phyloP scores from a whole-genome alignment of 2,888 invertebrate genomes.

The Thecocarcelia acutangulata region DNA sequence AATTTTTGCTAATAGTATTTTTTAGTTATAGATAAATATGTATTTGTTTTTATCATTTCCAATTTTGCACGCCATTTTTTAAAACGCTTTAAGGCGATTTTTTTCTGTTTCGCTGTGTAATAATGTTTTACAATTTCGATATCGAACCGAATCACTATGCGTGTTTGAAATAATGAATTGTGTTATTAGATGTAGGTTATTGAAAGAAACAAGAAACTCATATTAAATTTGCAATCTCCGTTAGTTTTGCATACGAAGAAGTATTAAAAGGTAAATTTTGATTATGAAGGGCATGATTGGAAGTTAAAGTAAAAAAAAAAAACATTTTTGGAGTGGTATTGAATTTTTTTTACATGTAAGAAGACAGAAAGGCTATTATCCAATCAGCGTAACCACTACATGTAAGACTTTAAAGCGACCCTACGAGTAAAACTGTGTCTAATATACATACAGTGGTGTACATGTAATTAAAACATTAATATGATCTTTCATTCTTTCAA shows the following conservation, averaged over 20 bases:
- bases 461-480: too few species aligned
- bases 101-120: not conserved
- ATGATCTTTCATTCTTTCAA: too few species aligned
- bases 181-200: not conserved
- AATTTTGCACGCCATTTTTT: conserved; percentile 19
- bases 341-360: too few species aligned
- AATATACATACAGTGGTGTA: too few species aligned
- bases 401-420: too few species aligned
- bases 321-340: too few species aligned
- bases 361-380: too few species aligned
- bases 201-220: not conserved
- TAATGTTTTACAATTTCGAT: conserved; percentile 27
- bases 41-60: conserved; percentile 21
- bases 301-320: too few species aligned
- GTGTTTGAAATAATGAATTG: conserved; percentile 26
- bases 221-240: not conserved
- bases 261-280: too few species aligned
- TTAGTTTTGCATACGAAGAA: not conserved
- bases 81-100: conserved; percentile 9
- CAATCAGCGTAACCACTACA: too few species aligned
- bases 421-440: too few species aligned
- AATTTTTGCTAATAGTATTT: conserved; percentile 16
- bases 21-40: conserved; percentile 10
- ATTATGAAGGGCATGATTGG: too few species aligned
- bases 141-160: not conserved